Conservation (phyloP, 1,140 invertebrate species). For the Drosophila leontia region DNA sequence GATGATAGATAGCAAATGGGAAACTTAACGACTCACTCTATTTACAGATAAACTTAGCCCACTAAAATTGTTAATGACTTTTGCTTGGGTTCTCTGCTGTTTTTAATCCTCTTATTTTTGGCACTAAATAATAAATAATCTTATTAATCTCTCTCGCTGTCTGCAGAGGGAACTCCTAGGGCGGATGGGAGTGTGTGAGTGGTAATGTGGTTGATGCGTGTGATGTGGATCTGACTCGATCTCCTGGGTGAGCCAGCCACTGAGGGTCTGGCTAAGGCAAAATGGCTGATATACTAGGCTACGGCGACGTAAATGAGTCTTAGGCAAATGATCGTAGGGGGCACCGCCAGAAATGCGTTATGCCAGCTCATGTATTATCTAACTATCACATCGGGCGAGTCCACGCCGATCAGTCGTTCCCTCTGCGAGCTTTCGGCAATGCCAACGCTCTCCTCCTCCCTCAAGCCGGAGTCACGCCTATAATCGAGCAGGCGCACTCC, state of each 20-base stretch:
- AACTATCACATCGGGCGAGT: conserved; percentile 69
- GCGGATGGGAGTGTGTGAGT: conserved; percentile 30
- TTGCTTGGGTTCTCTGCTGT: conserved; percentile 45
- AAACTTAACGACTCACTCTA: conserved; percentile 26
- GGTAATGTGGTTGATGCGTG: conserved; percentile 21
- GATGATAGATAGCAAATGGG: conserved; percentile 23
- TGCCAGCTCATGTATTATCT: conserved; percentile 67
- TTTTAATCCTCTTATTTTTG: conserved; percentile 51
- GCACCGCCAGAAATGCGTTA: conserved; percentile 53
- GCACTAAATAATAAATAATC: conserved; percentile 81
- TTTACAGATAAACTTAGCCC: conserved; percentile 37
- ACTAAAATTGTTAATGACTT: conserved; percentile 75
- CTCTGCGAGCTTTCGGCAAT: conserved; percentile 36
- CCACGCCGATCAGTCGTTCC: conserved; percentile 46
- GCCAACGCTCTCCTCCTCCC: conserved; percentile 9
- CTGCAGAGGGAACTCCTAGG: conserved; percentile 47
- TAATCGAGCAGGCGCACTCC: conserved; percentile 70
- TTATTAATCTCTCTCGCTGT: conserved; percentile 75
- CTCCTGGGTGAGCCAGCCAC: conserved; percentile 13
- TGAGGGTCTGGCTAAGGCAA: conserved; percentile 42
- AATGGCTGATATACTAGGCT: conserved; percentile 42
- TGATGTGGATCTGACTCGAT: neutral
- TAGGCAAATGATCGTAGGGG: conserved; percentile 40
- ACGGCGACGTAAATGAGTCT: conserved; percentile 56
- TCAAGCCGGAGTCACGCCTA: conserved; percentile 55